Percentiles rank a stretch among this genome's conserved stretches.
phyloP scores from a whole-genome alignment of 2,113 vertebrate species.

The Callipepla squamata region DNA sequence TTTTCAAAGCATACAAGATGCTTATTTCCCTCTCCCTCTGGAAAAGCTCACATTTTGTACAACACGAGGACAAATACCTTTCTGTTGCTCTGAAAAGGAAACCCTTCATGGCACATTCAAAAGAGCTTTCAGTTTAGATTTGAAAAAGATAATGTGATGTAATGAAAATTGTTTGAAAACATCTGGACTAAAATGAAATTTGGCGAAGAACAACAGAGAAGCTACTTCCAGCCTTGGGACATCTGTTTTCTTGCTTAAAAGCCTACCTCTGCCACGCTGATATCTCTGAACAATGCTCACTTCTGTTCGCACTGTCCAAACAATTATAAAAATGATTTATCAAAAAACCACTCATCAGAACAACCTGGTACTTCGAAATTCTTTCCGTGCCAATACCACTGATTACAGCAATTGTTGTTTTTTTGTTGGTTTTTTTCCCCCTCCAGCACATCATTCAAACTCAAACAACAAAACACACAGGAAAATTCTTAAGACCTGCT shows the following conservation, averaged over 20 bases:
- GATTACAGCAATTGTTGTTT: constrained; percentile 26
- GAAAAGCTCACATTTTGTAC: constrained; percentile 18
- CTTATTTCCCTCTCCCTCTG: not conserved
- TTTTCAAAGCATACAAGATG: not conserved
- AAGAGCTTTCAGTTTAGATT: constrained; percentile 40
- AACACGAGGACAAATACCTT: not conserved
- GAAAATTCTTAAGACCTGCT: not conserved
- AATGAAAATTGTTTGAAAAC: constrained; percentile 49
- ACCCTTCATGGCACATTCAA: not conserved
- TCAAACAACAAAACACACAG: constrained; percentile 1
- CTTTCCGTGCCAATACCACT: not conserved
- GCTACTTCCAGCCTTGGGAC: constrained; percentile 60
- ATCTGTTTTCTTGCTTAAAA: constrained; percentile 66
- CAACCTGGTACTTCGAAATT: constrained; percentile 15
- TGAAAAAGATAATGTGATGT: constrained; percentile 32
- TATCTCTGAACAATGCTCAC: constrained; percentile 1
- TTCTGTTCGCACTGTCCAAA: constrained; percentile 54
- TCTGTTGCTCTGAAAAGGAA: constrained; percentile 16
- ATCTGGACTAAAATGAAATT: constrained; percentile 54
- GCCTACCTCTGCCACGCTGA: constrained; percentile 27
- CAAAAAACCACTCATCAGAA: constrained; percentile 63
- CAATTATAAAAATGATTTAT: constrained; percentile 65
- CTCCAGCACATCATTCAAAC: constrained; percentile 6
- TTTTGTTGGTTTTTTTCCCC: not conserved
- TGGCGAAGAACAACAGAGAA: constrained; percentile 7